Evolutionary conservation across 2,888 invertebrate genomes (phyloP), one percentile per base, ranked within the genome.

Genomic region (Cheilosia vernalis): DNA sequence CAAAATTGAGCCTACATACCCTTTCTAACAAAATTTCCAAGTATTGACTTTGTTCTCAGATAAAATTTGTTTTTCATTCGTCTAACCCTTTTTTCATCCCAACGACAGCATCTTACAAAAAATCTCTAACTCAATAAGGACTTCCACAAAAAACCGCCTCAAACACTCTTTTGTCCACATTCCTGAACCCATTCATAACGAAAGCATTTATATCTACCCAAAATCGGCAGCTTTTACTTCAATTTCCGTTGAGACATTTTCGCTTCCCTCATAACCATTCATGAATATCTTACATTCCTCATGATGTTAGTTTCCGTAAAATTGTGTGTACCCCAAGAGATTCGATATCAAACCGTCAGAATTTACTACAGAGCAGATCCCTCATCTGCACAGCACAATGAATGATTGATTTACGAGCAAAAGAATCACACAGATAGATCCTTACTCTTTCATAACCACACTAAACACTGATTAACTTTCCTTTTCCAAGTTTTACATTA

Each of bases 351-450:
- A 44, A n/a, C 42, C n/a, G 42, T n/a, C 42, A 4, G 40, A 42
- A 42, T 42, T n/a, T 42, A 37, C 37, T 37, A 37, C n/a, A 42
- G 7, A 7, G 33, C 10, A 79, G 33, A 58, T 53, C 47, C 19
- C 49, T 63, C 42, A 51, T 72, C 51, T 10, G 33, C 66, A 53
- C 4, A 3, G 51, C 58, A 76, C 44, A 76, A 19, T 13, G 21
- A 66, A 63, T 83, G 82, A 83, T 83, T 77, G 82, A 82, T 82
- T 77, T 49, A 30, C 33, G 9, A 47, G 44, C 13, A 40, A 55
- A 9, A 30, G 9, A 30, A 2, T 9, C 30, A 30, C 2, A 30
- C 30, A 7, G 9, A 7, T 7, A 9, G 30, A 9, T 44, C 17
- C 15, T 55, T 44, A 24, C 24, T 15, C 21, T 27, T 30, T 10